Evolutionary conservation across 2,113 vertebrate species (phyloP), one percentile per base, ranked within the genome.

Genomic region (Phrynocephalus versicolor): DNA sequence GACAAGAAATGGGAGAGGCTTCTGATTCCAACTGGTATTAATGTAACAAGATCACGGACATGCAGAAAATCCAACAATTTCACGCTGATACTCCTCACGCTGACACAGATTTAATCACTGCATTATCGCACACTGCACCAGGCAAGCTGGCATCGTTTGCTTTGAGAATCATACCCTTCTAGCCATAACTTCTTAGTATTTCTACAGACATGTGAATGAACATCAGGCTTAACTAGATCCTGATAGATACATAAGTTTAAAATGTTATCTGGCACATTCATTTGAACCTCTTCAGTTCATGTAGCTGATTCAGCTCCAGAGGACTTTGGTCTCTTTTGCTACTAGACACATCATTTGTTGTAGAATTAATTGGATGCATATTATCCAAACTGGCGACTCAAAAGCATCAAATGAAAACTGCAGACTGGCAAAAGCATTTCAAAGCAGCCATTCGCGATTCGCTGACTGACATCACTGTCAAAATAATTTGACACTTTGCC

Each of bases 321-420:
- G 67, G 85, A 88, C 58, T 67, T 16, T 1, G 2, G 78, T 80
- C 87, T 55, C 51, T 79, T 83, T 87, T 84, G 35, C 78, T 88
- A 83, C 74, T 89, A 55, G 77, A 37, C 78, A 85, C 85, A 83
- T 2, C 23, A 65, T 0, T 13, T 80, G 67, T 45, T 87, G 85
- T 1, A 77, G 70, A 73, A 78, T 87, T 91, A 88, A 87, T 91
- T 88, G 85, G 81, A 2, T 1, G 80, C 77, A 55, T 88, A 13
- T 86, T 89, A 87, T 83, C 82, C 62, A 57, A 57, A 55, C 0
- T 27, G 82, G 51, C 57, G 82, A 86, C 51, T 79, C 82, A 71
- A 57, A 91, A 89, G 82, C 5, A 55, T 19, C n/a, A 83, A 73
- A 86, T 89, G 0, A 5, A 88, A 92, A 87, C 25, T 9, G 2